Evolutionary conservation across 2,797 vertebrate genomes (phyloP).

Genomic region (Malacoraja senta): DNA sequence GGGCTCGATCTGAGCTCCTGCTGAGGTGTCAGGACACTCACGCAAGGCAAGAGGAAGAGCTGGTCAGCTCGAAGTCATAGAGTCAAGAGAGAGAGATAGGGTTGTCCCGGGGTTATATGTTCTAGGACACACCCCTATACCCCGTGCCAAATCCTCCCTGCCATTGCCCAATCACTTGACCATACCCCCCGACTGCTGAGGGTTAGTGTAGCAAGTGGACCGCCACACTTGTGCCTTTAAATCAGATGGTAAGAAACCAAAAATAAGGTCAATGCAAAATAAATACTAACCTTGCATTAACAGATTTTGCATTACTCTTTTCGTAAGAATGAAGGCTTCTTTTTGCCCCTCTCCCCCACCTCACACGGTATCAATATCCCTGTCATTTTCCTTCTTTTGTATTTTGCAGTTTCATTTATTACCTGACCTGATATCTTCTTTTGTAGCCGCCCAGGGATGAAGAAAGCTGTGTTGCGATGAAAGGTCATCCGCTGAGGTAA

Average conservation of each 20-base stretch:
- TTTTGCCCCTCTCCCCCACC: neutral
- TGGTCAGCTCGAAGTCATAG: too few species aligned
- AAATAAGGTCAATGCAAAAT: neutral
- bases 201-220: too few species aligned
- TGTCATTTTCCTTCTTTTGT: neutral
- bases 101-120: too few species aligned
- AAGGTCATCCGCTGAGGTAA: conserved; percentile 7
- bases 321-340: neutral
- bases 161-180: too few species aligned
- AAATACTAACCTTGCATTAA: neutral
- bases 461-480: neutral
- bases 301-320: neutral
- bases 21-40: too few species aligned
- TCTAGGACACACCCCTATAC: too few species aligned
- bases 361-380: neutral
- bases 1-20: too few species aligned
- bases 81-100: too few species aligned
- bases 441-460: neutral
- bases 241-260: neutral
- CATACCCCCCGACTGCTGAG: too few species aligned
- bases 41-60: too few species aligned
- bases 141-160: too few species aligned
- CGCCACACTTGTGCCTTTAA: neutral
- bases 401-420: neutral
- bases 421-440: neutral